Evolutionary conservation across 2,888 invertebrate genomes (phyloP).

Genomic region (Hetaerina titia): DNA sequence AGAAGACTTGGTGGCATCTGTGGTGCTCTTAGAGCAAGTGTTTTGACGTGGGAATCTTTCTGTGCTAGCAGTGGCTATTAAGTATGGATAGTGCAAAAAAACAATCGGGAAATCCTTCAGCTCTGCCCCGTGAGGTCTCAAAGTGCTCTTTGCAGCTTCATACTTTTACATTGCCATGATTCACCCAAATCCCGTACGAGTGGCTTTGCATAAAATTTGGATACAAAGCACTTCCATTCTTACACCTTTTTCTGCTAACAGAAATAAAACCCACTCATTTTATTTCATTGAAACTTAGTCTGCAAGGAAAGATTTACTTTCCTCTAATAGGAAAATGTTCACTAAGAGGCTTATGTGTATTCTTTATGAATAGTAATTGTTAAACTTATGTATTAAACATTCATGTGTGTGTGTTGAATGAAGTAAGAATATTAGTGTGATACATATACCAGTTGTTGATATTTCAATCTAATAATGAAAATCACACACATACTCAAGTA

Average conservation of each 20-base stretch:
- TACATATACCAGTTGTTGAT: slow-evolving; percentile 65
- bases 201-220: slow-evolving; percentile 71
- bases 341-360: slow-evolving; percentile 66
- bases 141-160: slow-evolving; percentile 64
- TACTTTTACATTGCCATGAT: slow-evolving; percentile 68
- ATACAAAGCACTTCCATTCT: slow-evolving; percentile 72
- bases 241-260: slow-evolving; percentile 69
- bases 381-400: slow-evolving; percentile 70
- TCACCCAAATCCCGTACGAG: slow-evolving; percentile 69
- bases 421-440: slow-evolving; percentile 63
- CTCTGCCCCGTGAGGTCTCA: slow-evolving; percentile 64
- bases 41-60: slow-evolving; percentile 62
- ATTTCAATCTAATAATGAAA: slow-evolving; percentile 64
- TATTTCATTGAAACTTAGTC: slow-evolving; percentile 68
- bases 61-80: slow-evolving; percentile 65
- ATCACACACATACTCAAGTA: slow-evolving; percentile 63
- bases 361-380: slow-evolving; percentile 70
- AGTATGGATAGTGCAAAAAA: slow-evolving; percentile 66
- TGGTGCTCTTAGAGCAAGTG: slow-evolving; percentile 56
- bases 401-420: slow-evolving; percentile 60
- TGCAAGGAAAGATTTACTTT: slow-evolving; percentile 51
- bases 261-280: slow-evolving; percentile 67
- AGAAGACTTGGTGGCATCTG: slow-evolving; percentile 66
- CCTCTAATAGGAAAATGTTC: slow-evolving; percentile 52
- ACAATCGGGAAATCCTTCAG: slow-evolving; percentile 57